Evolutionary conservation across 2,113 vertebrate species (phyloP), one percentile per base, ranked within the genome.

Genomic region (Esox niger): DNA sequence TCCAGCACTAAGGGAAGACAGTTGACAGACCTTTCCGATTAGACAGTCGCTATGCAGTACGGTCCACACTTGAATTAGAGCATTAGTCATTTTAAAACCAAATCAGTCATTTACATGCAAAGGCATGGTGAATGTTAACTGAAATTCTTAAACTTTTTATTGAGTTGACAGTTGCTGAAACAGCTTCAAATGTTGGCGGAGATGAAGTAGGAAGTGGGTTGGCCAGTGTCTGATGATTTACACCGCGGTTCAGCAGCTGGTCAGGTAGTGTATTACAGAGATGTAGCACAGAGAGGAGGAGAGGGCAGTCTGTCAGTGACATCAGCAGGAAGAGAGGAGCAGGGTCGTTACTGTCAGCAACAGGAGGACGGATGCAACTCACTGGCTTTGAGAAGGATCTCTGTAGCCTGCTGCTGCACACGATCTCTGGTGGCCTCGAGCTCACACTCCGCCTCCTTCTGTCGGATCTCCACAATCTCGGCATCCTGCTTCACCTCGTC

Each of bases 321-420:
- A 56, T 7, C 23, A 23, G 25, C 23, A 26, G 25, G 15, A 11
- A 23, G 25, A 21, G 25, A 9, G 54, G 8, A 56, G 54, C 7
- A 56, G 11, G 25, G n/a, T 43, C 4, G 6, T 2, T 6, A 52
- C 17, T 20, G 47, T 3, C 17, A 52, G n/a, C 6, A n/a, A 21
- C 47, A 52, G 47, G 13, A 13, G n/a, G 47, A 21, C 17, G 47
- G 47, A 7, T 6, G 20, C 33, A 13, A 78, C 96, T 91, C 92
- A 98, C 97, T 98, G 84, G 97, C 95, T 98, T 98, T 98, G 73
- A 98, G 94, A 72, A 98, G 93, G 66, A 98, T 96, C 80, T 98
- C 96, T 2, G 96, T 94, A 9, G 96, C 97, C 75, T 99, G 97
- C 86, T 98, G 95, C 64, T 98, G 96, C 75, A 98, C 93, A 43